Evolutionary conservation across 2,797 vertebrate species (phyloP), one percentile per base, ranked within the genome.

Genomic region (Cossypha heuglini): DNA sequence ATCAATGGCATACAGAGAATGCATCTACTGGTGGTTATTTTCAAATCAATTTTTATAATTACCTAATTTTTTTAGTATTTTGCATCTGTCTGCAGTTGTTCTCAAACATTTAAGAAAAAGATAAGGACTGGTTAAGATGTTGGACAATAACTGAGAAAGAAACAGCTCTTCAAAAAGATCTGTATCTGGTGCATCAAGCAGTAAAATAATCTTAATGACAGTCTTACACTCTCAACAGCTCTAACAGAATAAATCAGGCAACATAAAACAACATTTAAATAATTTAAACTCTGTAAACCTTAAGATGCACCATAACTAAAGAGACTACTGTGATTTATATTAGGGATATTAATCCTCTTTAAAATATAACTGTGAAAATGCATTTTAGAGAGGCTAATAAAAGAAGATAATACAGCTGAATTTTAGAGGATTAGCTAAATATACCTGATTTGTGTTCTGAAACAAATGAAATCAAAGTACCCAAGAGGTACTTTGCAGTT

Each of bases 391-490:
- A 35, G 38, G 55, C 22, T 90, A 95, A 95, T 85, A 48, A 86
- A 92, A 84, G 40, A 58, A 80, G 79, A 92, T 90, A 87, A 93
- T 81, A 64, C 21, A 76, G 28, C 37, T 84, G 86, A 91, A 93
- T 94, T 95, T 91, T 90, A 88, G 51, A 90, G 49, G 45, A 93
- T 96, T 94, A 88, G 87, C 74, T 75, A 93, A 88, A 92, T 87
- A 55, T 67, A 91, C 71, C 76, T 91, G 67, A 87, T 88, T 90
- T 85, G 66, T 92, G 90, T 88, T 93, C 93, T 93, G 91, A 95
- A 95, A 96, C 75, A 86, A 75, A 93, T 86, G 33, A 94, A 93
- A 90, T 88, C 57, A 73, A 96, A 91, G 49, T 73, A 86, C 64
- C 89, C 69, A 37, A 84, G 66, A 83, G 40, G 24, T 78, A 40